Evolutionary conservation across 2,797 vertebrate species (phyloP).

Genomic region (Orientallactaga sibirica): DNA sequence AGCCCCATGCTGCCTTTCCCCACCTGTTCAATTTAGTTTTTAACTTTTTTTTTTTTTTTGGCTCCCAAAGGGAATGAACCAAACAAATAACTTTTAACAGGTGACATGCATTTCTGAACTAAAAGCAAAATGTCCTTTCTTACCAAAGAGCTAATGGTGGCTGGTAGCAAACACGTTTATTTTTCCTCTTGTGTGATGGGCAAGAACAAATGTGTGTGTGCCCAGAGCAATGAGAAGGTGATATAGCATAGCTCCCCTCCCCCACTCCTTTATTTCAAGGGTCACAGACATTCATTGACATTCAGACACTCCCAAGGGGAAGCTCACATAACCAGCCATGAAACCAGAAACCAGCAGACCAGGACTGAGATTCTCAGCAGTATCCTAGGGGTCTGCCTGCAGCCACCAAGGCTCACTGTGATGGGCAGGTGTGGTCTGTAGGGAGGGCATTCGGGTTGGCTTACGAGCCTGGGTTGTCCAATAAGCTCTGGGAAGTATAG

Average conservation of each 20-base stretch:
- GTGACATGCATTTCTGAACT: neutral
- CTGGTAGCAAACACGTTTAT: neutral
- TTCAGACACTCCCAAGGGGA: constrained; percentile 70
- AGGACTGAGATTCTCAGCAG: neutral
- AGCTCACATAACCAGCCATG: constrained; percentile 62
- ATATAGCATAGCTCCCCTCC: constrained; percentile 33
- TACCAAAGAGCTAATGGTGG: constrained; percentile 7
- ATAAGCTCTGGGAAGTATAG: neutral
- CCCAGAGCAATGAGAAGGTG: constrained; percentile 28
- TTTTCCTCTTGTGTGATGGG: neutral
- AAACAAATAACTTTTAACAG: constrained; percentile 52
- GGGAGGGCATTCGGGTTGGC: neutral
- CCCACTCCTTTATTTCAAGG: constrained; percentile 60
- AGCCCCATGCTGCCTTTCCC: neutral
- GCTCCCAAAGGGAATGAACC: neutral
- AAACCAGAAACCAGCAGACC: constrained; percentile 61
- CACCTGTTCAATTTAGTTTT: neutral
- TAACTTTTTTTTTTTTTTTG: neutral
- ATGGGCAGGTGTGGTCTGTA: neutral
- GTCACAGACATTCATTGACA: constrained; percentile 72
- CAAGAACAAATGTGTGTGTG: constrained; percentile 30
- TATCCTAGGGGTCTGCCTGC: neutral
- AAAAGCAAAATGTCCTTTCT: neutral
- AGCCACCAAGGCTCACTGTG: neutral
- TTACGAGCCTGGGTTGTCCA: neutral